phyloP scores from a whole-genome alignment of 2,888 invertebrate genomes.

The Stenodema calcarata region DNA sequence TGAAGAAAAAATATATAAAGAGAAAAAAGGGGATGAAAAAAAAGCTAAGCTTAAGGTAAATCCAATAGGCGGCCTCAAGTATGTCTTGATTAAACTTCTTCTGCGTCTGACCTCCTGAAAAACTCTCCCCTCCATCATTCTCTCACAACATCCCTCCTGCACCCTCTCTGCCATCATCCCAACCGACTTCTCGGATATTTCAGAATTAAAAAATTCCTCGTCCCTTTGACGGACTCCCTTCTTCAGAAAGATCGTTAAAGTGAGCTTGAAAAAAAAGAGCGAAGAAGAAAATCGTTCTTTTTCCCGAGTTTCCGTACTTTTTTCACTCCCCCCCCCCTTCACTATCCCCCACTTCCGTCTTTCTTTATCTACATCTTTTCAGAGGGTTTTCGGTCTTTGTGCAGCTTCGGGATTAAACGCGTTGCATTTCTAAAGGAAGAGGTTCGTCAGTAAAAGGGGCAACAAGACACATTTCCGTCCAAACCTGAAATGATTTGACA shows the following conservation, averaged over 20 bases:
- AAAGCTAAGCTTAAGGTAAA: slow-evolving; percentile 46
- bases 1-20: background rate
- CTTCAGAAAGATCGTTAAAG: background rate
- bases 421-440: no score
- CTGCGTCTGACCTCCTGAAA: slow-evolving; percentile 14
- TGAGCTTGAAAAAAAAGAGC: background rate
- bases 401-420: background rate
- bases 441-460: background rate
- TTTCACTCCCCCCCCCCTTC: background rate
- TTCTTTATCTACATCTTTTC: background rate
- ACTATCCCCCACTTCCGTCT: background rate
- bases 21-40: slow-evolving; percentile 33
- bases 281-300: background rate
- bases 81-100: slow-evolving; percentile 53
- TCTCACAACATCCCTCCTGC: background rate
- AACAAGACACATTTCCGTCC: background rate
- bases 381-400: background rate
- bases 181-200: slow-evolving; percentile 39
- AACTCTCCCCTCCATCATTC: background rate
- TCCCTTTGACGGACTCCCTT: background rate
- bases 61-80: slow-evolving; percentile 51
- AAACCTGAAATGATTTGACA: background rate
- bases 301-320: background rate
- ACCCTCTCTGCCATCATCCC: no score
- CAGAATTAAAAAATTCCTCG: slow-evolving; percentile 49